These are phyloP conservation scores for Nothura maculosa DNA, from an alignment of 2,797 vertebrate species.

Conservation along the genomic window DNA sequence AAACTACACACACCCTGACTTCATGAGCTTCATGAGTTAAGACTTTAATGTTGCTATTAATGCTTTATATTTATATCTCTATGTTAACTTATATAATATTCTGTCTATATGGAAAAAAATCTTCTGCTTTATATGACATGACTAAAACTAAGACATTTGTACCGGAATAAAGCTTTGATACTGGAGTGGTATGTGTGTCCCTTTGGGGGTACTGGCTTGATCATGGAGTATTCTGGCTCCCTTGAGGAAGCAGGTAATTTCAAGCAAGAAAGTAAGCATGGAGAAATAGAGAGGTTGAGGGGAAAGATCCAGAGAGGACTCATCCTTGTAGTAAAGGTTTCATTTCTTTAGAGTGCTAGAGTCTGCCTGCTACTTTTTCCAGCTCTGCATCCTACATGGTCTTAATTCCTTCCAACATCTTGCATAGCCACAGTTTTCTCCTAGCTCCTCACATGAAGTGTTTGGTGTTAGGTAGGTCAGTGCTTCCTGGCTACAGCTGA, in stretches of 20 bases:
- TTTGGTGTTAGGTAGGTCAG: neutral
- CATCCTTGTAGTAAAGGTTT: neutral
- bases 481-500: neutral
- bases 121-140: neutral
- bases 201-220: neutral
- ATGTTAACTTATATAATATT: neutral
- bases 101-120: neutral
- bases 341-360: neutral
- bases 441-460: neutral
- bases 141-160: neutral
- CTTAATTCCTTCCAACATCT: neutral
- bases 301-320: neutral
- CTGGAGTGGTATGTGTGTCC: fast-evolving
- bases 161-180: neutral
- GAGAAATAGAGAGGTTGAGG: neutral
- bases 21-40: neutral
- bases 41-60: neutral
- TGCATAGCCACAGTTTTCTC: neutral
- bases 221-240: neutral
- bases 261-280: neutral
- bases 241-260: neutral
- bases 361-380: neutral
- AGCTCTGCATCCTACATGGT: neutral
- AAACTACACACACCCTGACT: neutral
- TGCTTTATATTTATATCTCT: neutral